Evolutionary conservation across 2,113 vertebrate species (phyloP).

Genomic region (Callopanchax toddi): DNA sequence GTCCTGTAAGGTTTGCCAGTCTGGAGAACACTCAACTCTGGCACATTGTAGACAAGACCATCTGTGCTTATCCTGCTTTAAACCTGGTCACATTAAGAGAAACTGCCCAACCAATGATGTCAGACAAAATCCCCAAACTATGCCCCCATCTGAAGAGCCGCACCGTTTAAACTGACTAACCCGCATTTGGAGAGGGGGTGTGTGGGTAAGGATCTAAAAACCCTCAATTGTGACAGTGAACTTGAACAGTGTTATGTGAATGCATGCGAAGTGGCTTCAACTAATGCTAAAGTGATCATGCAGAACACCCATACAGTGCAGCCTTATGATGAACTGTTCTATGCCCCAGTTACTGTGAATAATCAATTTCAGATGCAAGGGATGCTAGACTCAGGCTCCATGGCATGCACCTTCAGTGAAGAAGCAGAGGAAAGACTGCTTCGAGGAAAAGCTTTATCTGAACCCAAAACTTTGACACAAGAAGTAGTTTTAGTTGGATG

Average conservation of each 20-base stretch:
- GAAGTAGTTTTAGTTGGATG: slow-evolving; percentile 5
- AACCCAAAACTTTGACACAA: neutral
- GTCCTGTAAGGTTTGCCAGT: no score
- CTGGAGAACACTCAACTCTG: no score
- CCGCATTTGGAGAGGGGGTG: no score
- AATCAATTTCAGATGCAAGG: neutral
- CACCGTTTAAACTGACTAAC: neutral
- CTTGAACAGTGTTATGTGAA: neutral
- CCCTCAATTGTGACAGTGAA: no score
- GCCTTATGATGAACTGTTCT: slow-evolving; percentile 24
- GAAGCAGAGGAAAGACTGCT: neutral
- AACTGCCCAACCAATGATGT: no score
- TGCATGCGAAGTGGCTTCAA: slow-evolving; percentile 7
- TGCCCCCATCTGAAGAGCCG: no score
- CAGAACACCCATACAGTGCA: slow-evolving; percentile 18
- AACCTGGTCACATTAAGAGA: no score
- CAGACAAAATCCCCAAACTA: no score
- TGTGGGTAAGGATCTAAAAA: no score
- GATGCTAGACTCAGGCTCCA: slow-evolving; percentile 37
- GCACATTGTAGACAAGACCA: no score
- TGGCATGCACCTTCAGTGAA: slow-evolving; percentile 36
- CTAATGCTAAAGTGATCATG: neutral
- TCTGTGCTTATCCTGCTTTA: no score
- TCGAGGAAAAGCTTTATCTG: neutral
- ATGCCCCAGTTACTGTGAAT: slow-evolving; percentile 18